A percentile compares a stretch with the other conserved stretches of the same genome.
Conservation (phyloP, 2,113 vertebrate genomes). For the Indicator indicator region DNA sequence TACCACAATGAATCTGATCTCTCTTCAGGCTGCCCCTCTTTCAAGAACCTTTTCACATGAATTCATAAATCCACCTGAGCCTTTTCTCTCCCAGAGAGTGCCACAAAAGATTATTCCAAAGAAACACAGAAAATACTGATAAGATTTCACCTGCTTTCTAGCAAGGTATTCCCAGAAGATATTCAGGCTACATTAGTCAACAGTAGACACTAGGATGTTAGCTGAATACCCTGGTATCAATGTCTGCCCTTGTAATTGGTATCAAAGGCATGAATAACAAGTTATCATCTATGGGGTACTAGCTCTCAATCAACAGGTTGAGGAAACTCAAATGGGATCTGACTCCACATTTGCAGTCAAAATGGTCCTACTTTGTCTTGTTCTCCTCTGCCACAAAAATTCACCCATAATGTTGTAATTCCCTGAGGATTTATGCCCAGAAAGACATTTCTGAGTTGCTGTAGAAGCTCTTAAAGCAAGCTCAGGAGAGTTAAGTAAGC, state of each 20-base stretch:
- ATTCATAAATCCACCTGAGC: background rate
- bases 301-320: background rate
- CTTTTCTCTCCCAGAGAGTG: background rate
- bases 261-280: background rate
- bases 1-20: background rate
- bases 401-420: background rate
- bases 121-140: background rate
- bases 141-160: background rate
- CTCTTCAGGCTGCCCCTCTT: background rate
- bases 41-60: background rate
- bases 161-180: background rate
- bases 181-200: background rate
- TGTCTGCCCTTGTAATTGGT: background rate
- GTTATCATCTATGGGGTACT: background rate
- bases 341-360: background rate
- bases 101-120: background rate
- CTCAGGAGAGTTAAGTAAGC: background rate
- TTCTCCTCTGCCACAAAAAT: background rate
- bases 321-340: background rate
- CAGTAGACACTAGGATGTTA: background rate
- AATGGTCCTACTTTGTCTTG: background rate
- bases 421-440: background rate
- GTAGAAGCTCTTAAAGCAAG: background rate
- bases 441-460: background rate
- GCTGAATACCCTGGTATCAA: background rate